A percentile compares a stretch with the other conserved stretches of the same genome.
Evolutionary conservation across 2,797 vertebrate species (phyloP).

Genomic region (Xenops minutus): DNA sequence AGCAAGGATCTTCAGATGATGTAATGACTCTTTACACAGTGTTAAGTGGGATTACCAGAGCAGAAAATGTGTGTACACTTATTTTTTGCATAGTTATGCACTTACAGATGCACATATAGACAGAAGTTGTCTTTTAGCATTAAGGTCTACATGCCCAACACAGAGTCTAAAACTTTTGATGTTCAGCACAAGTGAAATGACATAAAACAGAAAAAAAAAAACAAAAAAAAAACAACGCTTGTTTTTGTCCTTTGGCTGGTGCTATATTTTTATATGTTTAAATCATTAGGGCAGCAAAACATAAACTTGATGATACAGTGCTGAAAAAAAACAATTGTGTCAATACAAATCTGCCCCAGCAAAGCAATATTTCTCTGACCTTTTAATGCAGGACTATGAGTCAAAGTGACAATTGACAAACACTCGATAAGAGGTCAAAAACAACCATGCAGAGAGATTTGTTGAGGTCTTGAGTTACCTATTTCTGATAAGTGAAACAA

Average conservation of each 20-base stretch:
- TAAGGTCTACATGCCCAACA: neutral
- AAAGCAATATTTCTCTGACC: constrained; percentile 56
- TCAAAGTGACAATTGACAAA: constrained; percentile 64
- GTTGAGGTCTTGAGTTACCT: constrained; percentile 58
- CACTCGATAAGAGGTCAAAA: constrained; percentile 65
- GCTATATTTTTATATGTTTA: neutral
- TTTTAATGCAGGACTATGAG: constrained; percentile 50
- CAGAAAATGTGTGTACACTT: neutral
- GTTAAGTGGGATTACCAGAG: neutral
- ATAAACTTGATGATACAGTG: neutral
- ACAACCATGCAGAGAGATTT: constrained; percentile 47
- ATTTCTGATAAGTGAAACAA: constrained; percentile 66
- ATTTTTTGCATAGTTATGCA: neutral
- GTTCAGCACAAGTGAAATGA: neutral
- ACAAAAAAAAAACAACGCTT: no score
- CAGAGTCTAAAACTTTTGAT: neutral
- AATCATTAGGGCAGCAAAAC: neutral
- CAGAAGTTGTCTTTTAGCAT: neutral
- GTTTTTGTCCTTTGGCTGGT: neutral
- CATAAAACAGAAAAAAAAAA: neutral
- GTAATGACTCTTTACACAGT: neutral
- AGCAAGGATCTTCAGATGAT: neutral
- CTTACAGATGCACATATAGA: neutral
- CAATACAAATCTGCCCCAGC: neutral
- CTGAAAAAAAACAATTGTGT: neutral